A percentile compares a stretch with the other conserved stretches of the same genome.
Conservation (phyloP, 2,797 vertebrate species). For the Pseudomugil tenellus region DNA sequence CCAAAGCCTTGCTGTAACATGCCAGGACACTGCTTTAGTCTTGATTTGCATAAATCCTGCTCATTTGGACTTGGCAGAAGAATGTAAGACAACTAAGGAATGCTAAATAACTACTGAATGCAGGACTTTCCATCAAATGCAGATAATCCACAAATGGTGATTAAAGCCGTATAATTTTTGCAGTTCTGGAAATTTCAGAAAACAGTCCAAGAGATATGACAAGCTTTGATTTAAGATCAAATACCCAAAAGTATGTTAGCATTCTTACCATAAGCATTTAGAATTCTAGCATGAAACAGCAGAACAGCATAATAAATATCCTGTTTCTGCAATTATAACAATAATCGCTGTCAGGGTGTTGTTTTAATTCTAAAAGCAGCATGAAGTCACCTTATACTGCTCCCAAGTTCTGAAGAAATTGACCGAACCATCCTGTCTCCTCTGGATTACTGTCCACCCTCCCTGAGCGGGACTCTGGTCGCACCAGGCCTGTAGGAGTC, state of each 20-base stretch:
- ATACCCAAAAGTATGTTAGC: neutral
- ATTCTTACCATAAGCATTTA: neutral
- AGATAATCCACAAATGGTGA: neutral
- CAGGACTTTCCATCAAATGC: neutral
- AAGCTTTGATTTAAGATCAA: neutral
- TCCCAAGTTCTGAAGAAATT: slow-evolving; percentile 94
- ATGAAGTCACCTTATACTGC: slow-evolving; percentile 87
- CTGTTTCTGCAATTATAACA: neutral
- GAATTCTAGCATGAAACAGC: neutral
- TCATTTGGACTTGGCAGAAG: neutral
- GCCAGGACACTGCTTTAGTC: neutral
- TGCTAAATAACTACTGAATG: neutral
- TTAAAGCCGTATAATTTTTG: neutral
- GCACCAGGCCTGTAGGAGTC: slow-evolving; percentile 89
- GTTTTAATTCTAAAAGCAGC: neutral
- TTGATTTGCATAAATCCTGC: neutral
- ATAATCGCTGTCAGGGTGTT: neutral
- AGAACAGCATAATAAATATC: neutral
- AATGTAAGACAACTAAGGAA: neutral
- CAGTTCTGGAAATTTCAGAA: neutral
- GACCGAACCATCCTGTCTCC: slow-evolving; percentile 90
- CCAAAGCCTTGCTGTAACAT: slow-evolving; percentile 88
- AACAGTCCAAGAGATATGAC: neutral
- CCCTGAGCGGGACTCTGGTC: slow-evolving; percentile 87
- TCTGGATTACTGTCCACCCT: slow-evolving; percentile 92